Percentiles rank a stretch among this genome's conserved stretches.
phyloP scores from a whole-genome alignment of 2,888 invertebrate species.

The Torymus tubicola region DNA sequence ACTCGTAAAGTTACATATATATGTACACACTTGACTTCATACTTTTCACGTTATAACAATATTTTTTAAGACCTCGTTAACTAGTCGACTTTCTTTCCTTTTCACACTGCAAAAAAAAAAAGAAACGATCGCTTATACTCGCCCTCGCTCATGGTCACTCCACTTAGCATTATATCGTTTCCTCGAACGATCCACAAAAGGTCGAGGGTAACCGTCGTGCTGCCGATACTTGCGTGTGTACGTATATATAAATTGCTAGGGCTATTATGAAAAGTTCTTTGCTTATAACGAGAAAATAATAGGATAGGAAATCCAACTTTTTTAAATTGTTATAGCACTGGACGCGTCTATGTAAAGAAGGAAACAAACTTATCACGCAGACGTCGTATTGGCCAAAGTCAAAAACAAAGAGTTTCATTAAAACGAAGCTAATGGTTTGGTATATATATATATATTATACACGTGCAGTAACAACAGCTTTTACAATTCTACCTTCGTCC shows the following conservation, averaged over 20 bases:
- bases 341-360: background rate
- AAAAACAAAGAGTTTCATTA: slow-evolving; percentile 33
- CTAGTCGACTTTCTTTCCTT: slow-evolving; percentile 29
- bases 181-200: background rate
- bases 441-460: no score
- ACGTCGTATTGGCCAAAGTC: slow-evolving; percentile 25
- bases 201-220: no score
- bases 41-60: background rate
- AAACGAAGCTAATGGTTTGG: slow-evolving; percentile 3
- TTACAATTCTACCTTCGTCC: slow-evolving; percentile 32
- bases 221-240: no score
- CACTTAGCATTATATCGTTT: slow-evolving; percentile 39
- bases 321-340: slow-evolving; percentile 14
- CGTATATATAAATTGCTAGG: slow-evolving; percentile 38
- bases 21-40: no score
- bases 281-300: slow-evolving; percentile 17
- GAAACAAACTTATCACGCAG: slow-evolving; percentile 15
- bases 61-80: slow-evolving; percentile 37
- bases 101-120: slow-evolving; percentile 3
- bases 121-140: background rate
- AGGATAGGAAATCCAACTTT: slow-evolving; percentile 27
- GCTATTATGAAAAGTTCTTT: slow-evolving; percentile 35
- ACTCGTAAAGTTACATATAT: no score
- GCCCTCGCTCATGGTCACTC: slow-evolving; percentile 26
- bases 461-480: background rate